A percentile compares a stretch with the other conserved stretches of the same genome.
Evolutionary conservation across 2,113 vertebrate genomes (phyloP).

Genomic region (Siniperca chuatsi): DNA sequence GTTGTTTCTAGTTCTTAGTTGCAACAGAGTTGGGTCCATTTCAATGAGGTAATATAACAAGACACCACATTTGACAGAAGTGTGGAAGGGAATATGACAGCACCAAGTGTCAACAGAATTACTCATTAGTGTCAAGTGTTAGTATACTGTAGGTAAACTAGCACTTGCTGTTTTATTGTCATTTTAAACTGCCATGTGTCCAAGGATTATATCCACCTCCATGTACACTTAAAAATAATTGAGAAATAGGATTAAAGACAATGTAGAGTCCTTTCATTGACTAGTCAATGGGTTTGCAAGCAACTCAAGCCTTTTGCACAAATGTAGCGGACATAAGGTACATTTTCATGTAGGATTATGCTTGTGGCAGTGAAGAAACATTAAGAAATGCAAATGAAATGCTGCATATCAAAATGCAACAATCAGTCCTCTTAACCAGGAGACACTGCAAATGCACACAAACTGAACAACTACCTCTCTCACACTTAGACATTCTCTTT

Average conservation of each 20-base stretch:
- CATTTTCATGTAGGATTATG: constrained; percentile 51
- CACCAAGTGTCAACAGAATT: constrained; percentile 63
- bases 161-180: constrained; percentile 26
- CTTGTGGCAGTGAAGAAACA: constrained; percentile 74
- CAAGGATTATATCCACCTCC: neutral
- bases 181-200: neutral
- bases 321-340: constrained; percentile 33
- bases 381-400: constrained; percentile 53
- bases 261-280: constrained; percentile 1
- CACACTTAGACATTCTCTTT: constrained; percentile 60
- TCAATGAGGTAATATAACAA: constrained; percentile 61
- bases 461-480: constrained; percentile 23
- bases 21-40: constrained; percentile 31
- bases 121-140: constrained; percentile 56
- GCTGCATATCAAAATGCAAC: constrained; percentile 47
- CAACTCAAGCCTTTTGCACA: constrained; percentile 32
- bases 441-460: constrained; percentile 36
- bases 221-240: neutral
- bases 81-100: constrained; percentile 54
- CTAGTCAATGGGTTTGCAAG: constrained; percentile 21
- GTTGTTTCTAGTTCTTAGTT: constrained; percentile 28
- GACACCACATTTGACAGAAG: constrained; percentile 36
- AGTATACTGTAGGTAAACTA: constrained; percentile 33
- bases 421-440: constrained; percentile 33
- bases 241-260: constrained; percentile 25